Evolutionary conservation across 2,113 vertebrate species (phyloP).

Genomic region (Antigone vipio): DNA sequence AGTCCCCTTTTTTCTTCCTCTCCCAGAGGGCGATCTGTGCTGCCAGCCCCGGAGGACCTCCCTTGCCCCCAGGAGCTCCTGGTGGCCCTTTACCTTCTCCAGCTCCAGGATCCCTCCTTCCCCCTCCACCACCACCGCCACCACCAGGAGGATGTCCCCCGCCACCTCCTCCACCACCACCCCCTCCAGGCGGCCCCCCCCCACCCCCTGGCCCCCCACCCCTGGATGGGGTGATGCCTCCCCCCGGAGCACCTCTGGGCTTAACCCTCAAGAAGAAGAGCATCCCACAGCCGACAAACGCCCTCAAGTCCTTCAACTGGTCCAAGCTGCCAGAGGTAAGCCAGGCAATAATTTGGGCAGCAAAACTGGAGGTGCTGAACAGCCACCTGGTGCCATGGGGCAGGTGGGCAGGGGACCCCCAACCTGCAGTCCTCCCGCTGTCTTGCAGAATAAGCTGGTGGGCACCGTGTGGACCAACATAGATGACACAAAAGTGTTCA

Average conservation of each 20-base stretch:
- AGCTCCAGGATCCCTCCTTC: conserved; percentile 69
- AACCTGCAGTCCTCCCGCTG: not conserved
- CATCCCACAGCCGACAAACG: conserved; percentile 89
- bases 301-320: conserved; percentile 99
- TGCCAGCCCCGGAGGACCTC: conserved; percentile 79
- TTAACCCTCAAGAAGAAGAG: conserved; percentile 88
- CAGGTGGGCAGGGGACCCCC: not conserved
- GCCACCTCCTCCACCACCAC: conserved; percentile 80
- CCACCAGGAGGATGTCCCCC: conserved; percentile 71
- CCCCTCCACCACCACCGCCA: conserved; percentile 72
- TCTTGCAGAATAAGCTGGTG: conserved; percentile 90
- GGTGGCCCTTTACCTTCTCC: conserved; percentile 78
- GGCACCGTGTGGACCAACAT: conserved; percentile 93
- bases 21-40: conserved; percentile 82
- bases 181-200: conserved; percentile 85
- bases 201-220: conserved; percentile 84
- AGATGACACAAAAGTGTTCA: conserved; percentile 91
- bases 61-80: conserved; percentile 78
- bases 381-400: not conserved
- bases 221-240: conserved; percentile 81
- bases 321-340: conserved; percentile 92
- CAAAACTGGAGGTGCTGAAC: fast-evolving
- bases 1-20: not conserved
- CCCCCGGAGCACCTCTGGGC: conserved; percentile 86
- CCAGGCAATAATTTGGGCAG: not conserved